Evolutionary conservation across 64 coral and sea anemone species (phyloP), one percentile per base, ranked within the genome.

Genomic region (Porites lutea): DNA sequence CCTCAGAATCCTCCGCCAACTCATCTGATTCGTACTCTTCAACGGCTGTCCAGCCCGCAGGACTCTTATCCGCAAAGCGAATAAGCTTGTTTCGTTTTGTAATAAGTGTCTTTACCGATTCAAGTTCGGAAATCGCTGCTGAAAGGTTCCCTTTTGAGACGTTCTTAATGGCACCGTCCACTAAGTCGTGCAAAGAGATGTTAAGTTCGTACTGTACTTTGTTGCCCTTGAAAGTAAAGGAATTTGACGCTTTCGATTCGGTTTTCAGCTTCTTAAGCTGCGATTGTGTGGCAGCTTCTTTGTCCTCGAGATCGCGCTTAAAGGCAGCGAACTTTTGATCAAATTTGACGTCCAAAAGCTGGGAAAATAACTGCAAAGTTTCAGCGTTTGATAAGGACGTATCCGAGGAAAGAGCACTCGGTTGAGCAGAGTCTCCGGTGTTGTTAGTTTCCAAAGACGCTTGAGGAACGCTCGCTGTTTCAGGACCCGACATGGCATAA

Each of bases 201-300:
- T 91, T 91, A 46, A 89, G 63, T 77, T 89, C 87, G 21, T 48
- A 89, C 87, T 89, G 87, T 20, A 89, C 12, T 65, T 78, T 89
- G 74, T 89, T 89, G 9, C 52, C 52, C 52, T 54, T 54, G 52
- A 54, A 54, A 54, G 52, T 54, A 54, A 54, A 54, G 52, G 52
- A 54, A 54, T 54, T 54, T 54, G 52, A 54, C 52, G 52, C 52
- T 4, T 54, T 5, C 52, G 52, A 54, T 54, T 54, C 52, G 52
- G 52, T 54, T 54, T 54, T 54, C 52, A 54, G 52, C 52, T 54
- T 54, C 52, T 54, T 54, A 54, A 54, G 52, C 86, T 78, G 27
- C 4, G 75, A 78, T 54, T 78, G 75, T 18, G 75, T 78, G 20
- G 19, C 75, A 78, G 75, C 75, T 78, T 78, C 75, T 78, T 78